These are phyloP conservation scores for Lepidocyrtoides sp. DNA, from an alignment of 2,888 invertebrate genomes.

Conservation along the genomic window DNA sequence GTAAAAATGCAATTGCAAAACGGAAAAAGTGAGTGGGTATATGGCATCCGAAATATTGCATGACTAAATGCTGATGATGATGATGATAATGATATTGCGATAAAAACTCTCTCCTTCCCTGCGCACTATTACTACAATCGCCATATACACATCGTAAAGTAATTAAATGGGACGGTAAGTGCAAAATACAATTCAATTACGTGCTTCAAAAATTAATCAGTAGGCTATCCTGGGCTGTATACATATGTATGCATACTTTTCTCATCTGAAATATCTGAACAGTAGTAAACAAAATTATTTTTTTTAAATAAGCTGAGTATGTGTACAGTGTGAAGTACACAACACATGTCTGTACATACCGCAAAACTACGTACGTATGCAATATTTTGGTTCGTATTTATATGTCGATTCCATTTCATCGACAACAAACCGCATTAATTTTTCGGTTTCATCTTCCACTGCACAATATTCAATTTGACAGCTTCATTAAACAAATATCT, in stretches of 20 bases:
- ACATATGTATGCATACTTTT: background rate
- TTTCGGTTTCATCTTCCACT: constrained; percentile 47
- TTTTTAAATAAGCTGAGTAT: background rate
- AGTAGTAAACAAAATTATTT: background rate
- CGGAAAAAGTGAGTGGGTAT: constrained; percentile 18
- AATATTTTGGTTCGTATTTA: too few relatives aligned
- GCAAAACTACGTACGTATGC: too few relatives aligned
- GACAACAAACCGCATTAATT: constrained; percentile 59
- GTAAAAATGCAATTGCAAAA: constrained; percentile 8
- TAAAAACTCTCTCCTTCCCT: constrained; percentile 32
- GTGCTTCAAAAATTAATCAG: constrained; percentile 71
- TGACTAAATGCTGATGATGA: constrained; percentile 22
- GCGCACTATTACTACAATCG: background rate
- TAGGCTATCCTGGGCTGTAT: background rate
- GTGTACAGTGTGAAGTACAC: background rate
- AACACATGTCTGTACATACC: too few relatives aligned
- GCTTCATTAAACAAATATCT: constrained; percentile 72
- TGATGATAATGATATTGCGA: constrained; percentile 24
- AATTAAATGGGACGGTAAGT: constrained; percentile 66
- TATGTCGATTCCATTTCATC: constrained; percentile 6
- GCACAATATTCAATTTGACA: constrained; percentile 67
- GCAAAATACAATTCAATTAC: constrained; percentile 76
- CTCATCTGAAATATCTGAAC: background rate
- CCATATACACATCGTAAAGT: constrained; percentile 35
- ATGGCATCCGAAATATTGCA: constrained; percentile 55